Conservation (phyloP, 2,888 invertebrate genomes). For the Tenthredo amoena region DNA sequence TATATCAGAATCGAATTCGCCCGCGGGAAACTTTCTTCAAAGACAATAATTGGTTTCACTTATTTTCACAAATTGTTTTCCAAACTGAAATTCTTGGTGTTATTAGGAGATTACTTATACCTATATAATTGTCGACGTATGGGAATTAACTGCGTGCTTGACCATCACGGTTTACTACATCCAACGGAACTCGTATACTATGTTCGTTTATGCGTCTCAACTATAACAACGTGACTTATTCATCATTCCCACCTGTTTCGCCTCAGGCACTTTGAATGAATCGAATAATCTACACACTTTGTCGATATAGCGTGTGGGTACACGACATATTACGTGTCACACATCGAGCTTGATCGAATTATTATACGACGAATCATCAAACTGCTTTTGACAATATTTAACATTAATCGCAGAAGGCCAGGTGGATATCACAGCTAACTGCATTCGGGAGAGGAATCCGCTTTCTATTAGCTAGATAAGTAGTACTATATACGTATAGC, state of each 20-base stretch:
- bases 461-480: constrained; percentile 35
- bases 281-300: constrained; percentile 7
- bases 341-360: not conserved
- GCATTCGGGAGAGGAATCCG: constrained; percentile 36
- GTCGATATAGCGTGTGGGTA: not conserved
- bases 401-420: not conserved
- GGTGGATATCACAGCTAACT: not conserved
- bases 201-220: not conserved
- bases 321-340: not conserved
- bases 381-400: not conserved
- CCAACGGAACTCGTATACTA: constrained; percentile 2
- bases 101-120: not conserved
- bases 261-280: not conserved
- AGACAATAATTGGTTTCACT: not conserved
- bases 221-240: not conserved
- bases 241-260: constrained; percentile 38
- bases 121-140: not conserved
- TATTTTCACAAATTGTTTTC: not conserved
- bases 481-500: not conserved
- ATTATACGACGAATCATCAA: constrained; percentile 24
- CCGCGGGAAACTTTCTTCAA: not conserved
- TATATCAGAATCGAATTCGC: not conserved
- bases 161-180: not conserved
- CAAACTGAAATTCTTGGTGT: not conserved
- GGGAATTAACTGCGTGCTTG: not conserved